These are phyloP conservation scores for Drosophila ficusphila DNA, from an alignment of 1,140 invertebrate species.

Conservation along the genomic window DNA sequence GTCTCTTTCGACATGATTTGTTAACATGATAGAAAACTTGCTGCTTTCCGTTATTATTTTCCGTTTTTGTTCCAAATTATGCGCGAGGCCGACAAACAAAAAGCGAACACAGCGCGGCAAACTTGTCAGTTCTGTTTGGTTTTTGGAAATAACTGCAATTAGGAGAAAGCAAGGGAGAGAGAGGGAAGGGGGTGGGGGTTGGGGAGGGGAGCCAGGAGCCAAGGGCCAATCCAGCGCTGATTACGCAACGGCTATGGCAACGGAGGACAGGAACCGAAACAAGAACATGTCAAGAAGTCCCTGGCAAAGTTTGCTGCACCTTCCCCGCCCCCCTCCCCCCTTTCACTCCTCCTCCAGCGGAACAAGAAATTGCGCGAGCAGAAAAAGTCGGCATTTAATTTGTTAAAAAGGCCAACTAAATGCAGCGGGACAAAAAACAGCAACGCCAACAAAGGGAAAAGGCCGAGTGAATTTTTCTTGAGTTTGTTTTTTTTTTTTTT, in stretches of 20 bases:
- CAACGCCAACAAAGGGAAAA: slow-evolving; percentile 35
- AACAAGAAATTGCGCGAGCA: slow-evolving; percentile 26
- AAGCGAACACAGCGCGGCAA: neutral
- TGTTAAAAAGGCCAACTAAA: slow-evolving; percentile 78
- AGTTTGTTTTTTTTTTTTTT: neutral
- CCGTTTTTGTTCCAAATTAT: slow-evolving; percentile 35
- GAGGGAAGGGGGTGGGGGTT: neutral
- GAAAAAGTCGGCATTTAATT: slow-evolving; percentile 75
- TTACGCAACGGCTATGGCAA: slow-evolving; percentile 37
- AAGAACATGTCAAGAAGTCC: slow-evolving; percentile 43
- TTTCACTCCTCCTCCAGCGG: neutral
- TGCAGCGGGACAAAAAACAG: slow-evolving; percentile 33
- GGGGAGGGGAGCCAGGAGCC: neutral
- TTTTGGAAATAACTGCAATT: slow-evolving; percentile 30
- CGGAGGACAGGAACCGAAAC: slow-evolving; percentile 4
- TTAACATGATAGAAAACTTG: slow-evolving; percentile 81
- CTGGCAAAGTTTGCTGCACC: slow-evolving; percentile 32
- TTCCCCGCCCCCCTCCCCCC: neutral
- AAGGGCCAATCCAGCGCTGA: slow-evolving; percentile 8
- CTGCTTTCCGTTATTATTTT: slow-evolving; percentile 43
- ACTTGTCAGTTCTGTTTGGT: slow-evolving; percentile 22
- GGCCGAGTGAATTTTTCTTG: slow-evolving; percentile 20
- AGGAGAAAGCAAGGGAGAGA: slow-evolving; percentile 4
- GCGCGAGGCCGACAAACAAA: slow-evolving; percentile 20
- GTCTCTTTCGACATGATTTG: slow-evolving; percentile 75